A percentile compares a stretch with the other conserved stretches of the same genome.
Conservation (phyloP, 2,113 vertebrate genomes). For the Cynopterus brachyotis region DNA sequence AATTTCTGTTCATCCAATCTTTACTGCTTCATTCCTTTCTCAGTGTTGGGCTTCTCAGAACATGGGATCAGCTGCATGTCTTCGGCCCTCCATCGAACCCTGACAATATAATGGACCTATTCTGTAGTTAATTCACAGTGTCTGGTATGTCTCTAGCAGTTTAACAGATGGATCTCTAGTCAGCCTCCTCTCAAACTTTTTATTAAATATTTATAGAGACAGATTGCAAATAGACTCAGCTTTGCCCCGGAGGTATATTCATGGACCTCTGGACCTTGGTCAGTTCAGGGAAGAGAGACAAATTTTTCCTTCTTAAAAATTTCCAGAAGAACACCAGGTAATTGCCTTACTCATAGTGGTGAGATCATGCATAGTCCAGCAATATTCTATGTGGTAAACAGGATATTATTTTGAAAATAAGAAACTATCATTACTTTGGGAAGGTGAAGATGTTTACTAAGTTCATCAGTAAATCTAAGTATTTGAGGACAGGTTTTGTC, state of each 20-base stretch:
- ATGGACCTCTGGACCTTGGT: slow-evolving; percentile 74
- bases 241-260: slow-evolving; percentile 72
- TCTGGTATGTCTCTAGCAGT: slow-evolving; percentile 81
- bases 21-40: neutral
- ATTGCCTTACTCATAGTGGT: slow-evolving; percentile 32
- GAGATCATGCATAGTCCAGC: neutral
- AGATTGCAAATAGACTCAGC: slow-evolving; percentile 76
- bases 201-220: slow-evolving; percentile 84
- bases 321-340: slow-evolving; percentile 68
- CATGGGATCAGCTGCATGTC: slow-evolving; percentile 76
- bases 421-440: neutral
- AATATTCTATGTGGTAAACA: neutral
- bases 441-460: neutral
- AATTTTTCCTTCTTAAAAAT: slow-evolving; percentile 75
- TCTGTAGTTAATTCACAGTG: slow-evolving; percentile 80
- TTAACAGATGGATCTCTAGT: slow-evolving; percentile 83
- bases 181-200: slow-evolving; percentile 80
- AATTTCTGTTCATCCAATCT: slow-evolving; percentile 57
- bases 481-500: neutral
- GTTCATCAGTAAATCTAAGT: neutral
- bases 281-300: slow-evolving; percentile 69
- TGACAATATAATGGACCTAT: slow-evolving; percentile 77
- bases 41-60: slow-evolving; percentile 56
- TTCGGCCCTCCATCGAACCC: slow-evolving; percentile 78
- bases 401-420: slow-evolving; percentile 62